A percentile compares a stretch with the other conserved stretches of the same genome.
These are phyloP conservation scores for Anthrax anthrax DNA, from an alignment of 2,888 invertebrate genomes.

Conservation along the genomic window DNA sequence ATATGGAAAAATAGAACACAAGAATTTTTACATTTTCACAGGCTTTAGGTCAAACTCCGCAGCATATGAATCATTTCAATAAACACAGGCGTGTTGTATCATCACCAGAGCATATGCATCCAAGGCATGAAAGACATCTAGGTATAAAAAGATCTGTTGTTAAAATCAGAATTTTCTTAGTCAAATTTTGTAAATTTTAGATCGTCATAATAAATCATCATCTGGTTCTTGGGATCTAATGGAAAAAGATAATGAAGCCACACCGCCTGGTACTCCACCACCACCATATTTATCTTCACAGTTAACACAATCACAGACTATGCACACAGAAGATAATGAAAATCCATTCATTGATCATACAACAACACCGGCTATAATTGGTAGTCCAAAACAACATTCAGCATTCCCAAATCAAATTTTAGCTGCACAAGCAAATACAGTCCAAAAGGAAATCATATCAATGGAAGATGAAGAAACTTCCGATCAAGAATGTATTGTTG, in stretches of 20 bases:
- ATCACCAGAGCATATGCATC: conserved; percentile 34
- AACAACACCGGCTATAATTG: conserved; percentile 10
- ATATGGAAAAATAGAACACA: too few relatives aligned
- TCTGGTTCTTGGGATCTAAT: conserved; percentile 34
- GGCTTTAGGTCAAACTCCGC: conserved; percentile 32
- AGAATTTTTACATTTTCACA: too few relatives aligned
- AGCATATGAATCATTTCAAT: conserved; percentile 25
- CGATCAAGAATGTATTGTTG: conserved; percentile 63
- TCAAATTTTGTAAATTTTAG: conserved; percentile 12
- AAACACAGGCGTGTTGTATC: conserved; percentile 33
- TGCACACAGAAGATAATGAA: conserved; percentile 4
- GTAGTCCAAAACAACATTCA: conserved; percentile 16
- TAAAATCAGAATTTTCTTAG: too few relatives aligned
- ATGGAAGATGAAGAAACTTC: conserved; percentile 94
- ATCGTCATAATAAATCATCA: conserved; percentile 29
- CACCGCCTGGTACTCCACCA: conserved; percentile 48
- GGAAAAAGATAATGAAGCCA: conserved; percentile 36
- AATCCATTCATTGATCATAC: conserved; percentile 11
- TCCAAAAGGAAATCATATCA: conserved; percentile 72
- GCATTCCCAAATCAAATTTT: conserved; percentile 23
- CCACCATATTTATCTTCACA: conserved; percentile 20
- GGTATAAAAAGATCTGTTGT: conserved; percentile 15
- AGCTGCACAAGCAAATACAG: conserved; percentile 26
- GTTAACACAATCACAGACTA: conserved; percentile 12
- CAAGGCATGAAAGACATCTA: conserved; percentile 22